These are phyloP conservation scores for Drosophila subpulchrella DNA, from an alignment of 1,140 invertebrate genomes.

Conservation along the genomic window DNA sequence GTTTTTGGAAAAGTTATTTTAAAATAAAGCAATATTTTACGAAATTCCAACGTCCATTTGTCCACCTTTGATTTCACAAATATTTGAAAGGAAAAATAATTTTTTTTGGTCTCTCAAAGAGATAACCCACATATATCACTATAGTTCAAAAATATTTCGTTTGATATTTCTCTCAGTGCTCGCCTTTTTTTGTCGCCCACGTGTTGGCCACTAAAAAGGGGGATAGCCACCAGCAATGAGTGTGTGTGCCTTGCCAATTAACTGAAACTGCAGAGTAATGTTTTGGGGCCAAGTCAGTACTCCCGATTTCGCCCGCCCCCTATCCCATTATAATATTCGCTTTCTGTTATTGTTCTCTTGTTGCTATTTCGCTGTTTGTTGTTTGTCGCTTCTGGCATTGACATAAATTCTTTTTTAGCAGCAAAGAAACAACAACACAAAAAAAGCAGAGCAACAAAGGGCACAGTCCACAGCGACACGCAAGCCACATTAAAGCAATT, in stretches of 20 bases:
- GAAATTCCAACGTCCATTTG: too few relatives aligned
- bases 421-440: constrained; percentile 8
- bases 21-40: too few relatives aligned
- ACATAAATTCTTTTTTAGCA: constrained; percentile 72
- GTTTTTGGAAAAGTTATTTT: too few relatives aligned
- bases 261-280: constrained; percentile 81
- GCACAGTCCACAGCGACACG: constrained; percentile 63
- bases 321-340: constrained; percentile 43
- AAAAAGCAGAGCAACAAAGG: constrained; percentile 42
- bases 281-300: constrained; percentile 49
- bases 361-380: constrained; percentile 41
- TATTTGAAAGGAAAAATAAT: too few relatives aligned
- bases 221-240: constrained; percentile 2
- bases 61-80: too few relatives aligned
- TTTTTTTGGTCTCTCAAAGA: too few relatives aligned
- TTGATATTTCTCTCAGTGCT: constrained; percentile 6
- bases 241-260: constrained; percentile 71
- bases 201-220: constrained; percentile 37
- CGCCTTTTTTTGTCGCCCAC: constrained; percentile 45
- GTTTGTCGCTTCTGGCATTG: constrained; percentile 70
- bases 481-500: constrained; percentile 78
- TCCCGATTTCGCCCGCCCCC: constrained; percentile 23
- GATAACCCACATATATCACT: too few relatives aligned
- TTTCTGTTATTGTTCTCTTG: constrained; percentile 51
- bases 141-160: neutral